Evolutionary conservation across 1,140 invertebrate genomes (phyloP).

Genomic region (Phymastichus coffea): DNA sequence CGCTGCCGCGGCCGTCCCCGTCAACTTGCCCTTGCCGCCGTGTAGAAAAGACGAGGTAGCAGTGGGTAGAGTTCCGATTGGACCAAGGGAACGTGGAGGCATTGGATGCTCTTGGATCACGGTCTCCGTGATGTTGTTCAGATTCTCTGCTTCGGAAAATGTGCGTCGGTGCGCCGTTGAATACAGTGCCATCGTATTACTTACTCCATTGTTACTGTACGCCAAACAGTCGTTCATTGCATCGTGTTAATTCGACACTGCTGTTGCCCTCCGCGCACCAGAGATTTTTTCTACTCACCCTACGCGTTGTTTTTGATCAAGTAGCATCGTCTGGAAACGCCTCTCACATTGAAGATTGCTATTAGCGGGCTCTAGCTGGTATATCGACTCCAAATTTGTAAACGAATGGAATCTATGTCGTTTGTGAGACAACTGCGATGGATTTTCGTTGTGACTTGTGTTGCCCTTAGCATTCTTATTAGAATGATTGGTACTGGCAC

Average conservation of each 20-base stretch:
- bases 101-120: constrained; percentile 43
- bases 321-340: constrained; percentile 8
- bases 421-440: constrained; percentile 6
- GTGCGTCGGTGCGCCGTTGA: constrained; percentile 32
- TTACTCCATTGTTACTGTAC: not conserved
- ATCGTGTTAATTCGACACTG: no score
- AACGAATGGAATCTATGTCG: constrained; percentile 44
- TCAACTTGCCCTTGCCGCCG: not conserved
- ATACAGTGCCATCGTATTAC: not conserved
- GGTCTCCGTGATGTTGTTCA: constrained; percentile 43
- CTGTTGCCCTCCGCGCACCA: no score
- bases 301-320: constrained; percentile 2
- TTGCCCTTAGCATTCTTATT: not conserved
- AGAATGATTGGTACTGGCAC: not conserved
- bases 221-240: no score
- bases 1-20: not conserved
- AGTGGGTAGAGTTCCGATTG: constrained; percentile 17
- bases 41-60: constrained; percentile 12
- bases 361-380: constrained; percentile 36
- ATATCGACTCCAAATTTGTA: constrained; percentile 38
- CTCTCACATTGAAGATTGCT: constrained; percentile 22
- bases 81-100: constrained; percentile 11
- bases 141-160: constrained; percentile 39
- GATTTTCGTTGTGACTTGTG: constrained; percentile 18
- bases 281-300: no score